Evolutionary conservation across 2,113 vertebrate species (phyloP), one percentile per base, ranked within the genome.

Genomic region (Patagioenas fasciata): DNA sequence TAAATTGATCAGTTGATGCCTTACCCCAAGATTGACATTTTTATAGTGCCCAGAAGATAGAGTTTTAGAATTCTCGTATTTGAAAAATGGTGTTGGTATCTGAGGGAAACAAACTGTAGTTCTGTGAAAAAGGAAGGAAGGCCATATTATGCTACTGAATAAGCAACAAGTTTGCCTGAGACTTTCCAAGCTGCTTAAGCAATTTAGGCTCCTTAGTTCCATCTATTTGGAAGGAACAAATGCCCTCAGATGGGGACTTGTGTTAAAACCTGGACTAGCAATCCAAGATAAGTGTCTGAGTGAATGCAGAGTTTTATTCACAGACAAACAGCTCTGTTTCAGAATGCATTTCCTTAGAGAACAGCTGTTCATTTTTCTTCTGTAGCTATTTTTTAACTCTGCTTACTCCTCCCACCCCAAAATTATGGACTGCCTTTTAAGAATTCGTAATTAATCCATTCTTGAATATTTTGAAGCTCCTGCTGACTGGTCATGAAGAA

Each of bases 311-410:
- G 18, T 72, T 92, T 61, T 71, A 69, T 75, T 73, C 80, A 44
- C 48, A 48, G 84, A 57, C 65, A 48, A 87, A 54, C 66, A 96
- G 89, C 87, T 85, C 57, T 69, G 79, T 66, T 91, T 56, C 57
- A 72, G 34, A 77, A 61, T 60, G 32, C 32, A 66, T n/a, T 53
- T 62, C 47, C 32, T 12, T 77, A 51, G 88, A 73, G 62, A 36
- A 24, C 66, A 91, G 84, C 58, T 91, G 57, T 24, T 93, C 66
- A 47, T 69, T 94, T 21, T 82, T 61, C 48, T 26, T 84, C 57
- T 36, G 28, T 11, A 50, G 70, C 61, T 92, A 85, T 73, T 89
- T 94, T 72, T 72, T 40, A 77, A 69, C 50, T 92, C 15, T 36
- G 5, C 21, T 72, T 57, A 18, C 31, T 87, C 66, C n/a, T 93